A percentile compares a stretch with the other conserved stretches of the same genome.
These are phyloP conservation scores for Characodon lateralis DNA, from an alignment of 2,797 vertebrate species.

Conservation along the genomic window DNA sequence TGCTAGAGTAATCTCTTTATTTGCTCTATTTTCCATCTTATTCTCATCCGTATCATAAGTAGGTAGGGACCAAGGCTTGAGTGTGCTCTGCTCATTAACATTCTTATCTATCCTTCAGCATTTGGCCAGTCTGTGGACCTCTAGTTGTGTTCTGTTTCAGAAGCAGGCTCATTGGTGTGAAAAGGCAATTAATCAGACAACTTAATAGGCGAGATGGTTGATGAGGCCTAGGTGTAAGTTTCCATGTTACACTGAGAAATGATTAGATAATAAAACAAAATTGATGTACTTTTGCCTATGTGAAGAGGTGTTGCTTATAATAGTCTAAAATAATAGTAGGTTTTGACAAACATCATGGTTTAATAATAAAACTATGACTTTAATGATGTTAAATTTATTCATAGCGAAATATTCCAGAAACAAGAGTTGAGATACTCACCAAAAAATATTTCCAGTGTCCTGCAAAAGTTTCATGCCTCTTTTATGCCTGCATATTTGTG, in stretches of 20 bases:
- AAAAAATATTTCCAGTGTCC: not conserved
- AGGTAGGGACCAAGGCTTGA: constrained; percentile 21
- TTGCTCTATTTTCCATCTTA: constrained; percentile 20
- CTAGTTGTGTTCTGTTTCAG: constrained; percentile 53
- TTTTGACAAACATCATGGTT: not conserved
- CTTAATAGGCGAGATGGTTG: constrained; percentile 52
- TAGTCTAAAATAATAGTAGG: not conserved
- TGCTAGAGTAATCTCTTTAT: constrained; percentile 14
- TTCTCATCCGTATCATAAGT: constrained; percentile 34
- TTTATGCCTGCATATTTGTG: not conserved
- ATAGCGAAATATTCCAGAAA: not conserved
- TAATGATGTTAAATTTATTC: not conserved
- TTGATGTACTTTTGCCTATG: not conserved
- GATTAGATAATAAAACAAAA: constrained; percentile 26
- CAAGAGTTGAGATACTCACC: not conserved
- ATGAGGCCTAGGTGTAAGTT: constrained; percentile 55
- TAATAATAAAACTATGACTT: not conserved
- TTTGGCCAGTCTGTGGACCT: constrained; percentile 48
- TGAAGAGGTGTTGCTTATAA: not conserved
- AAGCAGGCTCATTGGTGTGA: constrained; percentile 41
- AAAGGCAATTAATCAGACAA: constrained; percentile 64
- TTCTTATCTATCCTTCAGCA: constrained; percentile 46
- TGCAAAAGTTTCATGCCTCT: not conserved
- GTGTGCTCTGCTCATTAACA: constrained; percentile 46
- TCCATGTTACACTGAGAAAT: constrained; percentile 40